Evolutionary conservation across 1,140 invertebrate species (phyloP).

Genomic region (Microplitis demolitor): DNA sequence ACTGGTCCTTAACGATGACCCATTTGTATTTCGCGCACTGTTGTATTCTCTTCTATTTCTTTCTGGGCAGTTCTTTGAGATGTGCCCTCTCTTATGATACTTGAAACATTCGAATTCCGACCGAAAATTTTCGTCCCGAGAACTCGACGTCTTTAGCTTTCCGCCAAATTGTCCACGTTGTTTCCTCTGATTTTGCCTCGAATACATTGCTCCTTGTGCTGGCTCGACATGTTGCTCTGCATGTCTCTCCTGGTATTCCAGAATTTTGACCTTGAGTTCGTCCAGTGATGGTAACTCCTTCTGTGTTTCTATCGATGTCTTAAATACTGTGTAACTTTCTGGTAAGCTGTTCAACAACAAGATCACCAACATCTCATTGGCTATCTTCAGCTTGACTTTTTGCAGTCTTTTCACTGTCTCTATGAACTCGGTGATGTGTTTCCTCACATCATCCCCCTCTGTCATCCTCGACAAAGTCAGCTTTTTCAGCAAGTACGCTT

Average conservation of each 20-base stretch:
- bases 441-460: constrained; percentile 36
- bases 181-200: neutral
- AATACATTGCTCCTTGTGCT: neutral
- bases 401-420: constrained; percentile 37
- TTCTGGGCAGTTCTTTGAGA: neutral
- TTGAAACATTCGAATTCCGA: constrained; percentile 8
- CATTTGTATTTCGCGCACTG: neutral
- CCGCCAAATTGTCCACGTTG: neutral
- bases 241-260: constrained; percentile 31
- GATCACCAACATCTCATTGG: constrained; percentile 33
- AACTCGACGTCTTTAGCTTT: neutral
- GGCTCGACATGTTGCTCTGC: neutral
- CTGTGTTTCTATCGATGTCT: constrained; percentile 36
- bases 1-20: neutral
- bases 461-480: constrained; percentile 30
- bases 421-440: constrained; percentile 37
- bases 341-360: constrained; percentile 39
- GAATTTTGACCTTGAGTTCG: constrained; percentile 32
- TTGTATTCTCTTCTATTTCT: neutral
- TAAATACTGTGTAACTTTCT: constrained; percentile 34
- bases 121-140: neutral
- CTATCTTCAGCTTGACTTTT: constrained; percentile 33
- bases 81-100: neutral
- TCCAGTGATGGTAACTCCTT: constrained; percentile 36
- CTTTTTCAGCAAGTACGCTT: constrained; percentile 33